phyloP scores from a whole-genome alignment of 2,797 vertebrate species.

The Chaunax sp. region DNA sequence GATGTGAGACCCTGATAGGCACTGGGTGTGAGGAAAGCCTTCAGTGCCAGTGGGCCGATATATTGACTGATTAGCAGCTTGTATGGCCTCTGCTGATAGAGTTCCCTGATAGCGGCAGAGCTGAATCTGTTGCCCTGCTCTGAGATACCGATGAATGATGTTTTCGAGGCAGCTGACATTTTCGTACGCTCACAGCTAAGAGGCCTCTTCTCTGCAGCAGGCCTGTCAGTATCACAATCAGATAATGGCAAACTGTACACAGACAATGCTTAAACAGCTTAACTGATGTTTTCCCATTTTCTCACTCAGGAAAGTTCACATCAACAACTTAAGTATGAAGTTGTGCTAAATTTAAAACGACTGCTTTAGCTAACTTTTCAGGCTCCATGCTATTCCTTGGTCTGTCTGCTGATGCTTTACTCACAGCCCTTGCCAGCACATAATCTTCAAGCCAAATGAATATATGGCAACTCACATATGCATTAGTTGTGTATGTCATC shows the following conservation, averaged over 20 bases:
- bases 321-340: conserved; percentile 37
- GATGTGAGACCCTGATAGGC: conserved; percentile 37
- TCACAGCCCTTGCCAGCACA: conserved; percentile 18
- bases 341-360: conserved; percentile 44
- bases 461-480: conserved; percentile 44
- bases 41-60: conserved; percentile 56
- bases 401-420: background rate
- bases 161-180: conserved; percentile 71
- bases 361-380: conserved; percentile 14
- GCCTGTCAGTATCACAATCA: conserved; percentile 60
- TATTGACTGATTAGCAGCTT: conserved; percentile 65
- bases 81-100: conserved; percentile 60
- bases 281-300: conserved; percentile 58
- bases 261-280: conserved; percentile 50
- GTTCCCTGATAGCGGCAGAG: conserved; percentile 52
- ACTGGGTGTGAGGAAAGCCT: conserved; percentile 43
- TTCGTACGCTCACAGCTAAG: conserved; percentile 59
- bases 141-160: conserved; percentile 51
- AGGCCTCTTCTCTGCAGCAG: conserved; percentile 51
- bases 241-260: conserved; percentile 60
- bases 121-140: conserved; percentile 49
- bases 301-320: conserved; percentile 43
- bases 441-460: conserved; percentile 39
- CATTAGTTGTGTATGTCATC: conserved; percentile 48
- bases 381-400: conserved; percentile 6